Percentiles rank a stretch among this genome's conserved stretches.
Conservation (phyloP, 2,113 vertebrate species). For the Atlantisia rogersi region DNA sequence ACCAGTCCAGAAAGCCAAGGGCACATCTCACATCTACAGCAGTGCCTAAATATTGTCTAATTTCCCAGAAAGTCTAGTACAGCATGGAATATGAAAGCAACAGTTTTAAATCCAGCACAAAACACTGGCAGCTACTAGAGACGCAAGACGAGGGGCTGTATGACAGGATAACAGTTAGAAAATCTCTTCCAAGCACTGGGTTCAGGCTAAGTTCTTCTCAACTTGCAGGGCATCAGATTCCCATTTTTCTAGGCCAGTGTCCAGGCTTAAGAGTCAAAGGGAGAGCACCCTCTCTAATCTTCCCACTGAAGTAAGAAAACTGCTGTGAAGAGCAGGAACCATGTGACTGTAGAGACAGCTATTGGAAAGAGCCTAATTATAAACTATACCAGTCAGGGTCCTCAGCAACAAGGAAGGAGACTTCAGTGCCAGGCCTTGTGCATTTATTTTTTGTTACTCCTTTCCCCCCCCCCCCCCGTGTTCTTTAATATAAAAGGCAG, state of each 20-base stretch:
- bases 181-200: not conserved
- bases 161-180: not conserved
- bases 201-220: not conserved
- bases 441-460: not conserved
- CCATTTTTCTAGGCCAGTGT: not conserved
- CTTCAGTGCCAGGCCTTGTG: not conserved
- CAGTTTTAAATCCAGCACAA: not conserved
- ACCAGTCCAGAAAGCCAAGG: not conserved
- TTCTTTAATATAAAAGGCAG: not conserved
- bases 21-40: not conserved
- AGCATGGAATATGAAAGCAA: not conserved
- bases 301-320: not conserved
- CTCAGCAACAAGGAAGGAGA: not conserved
- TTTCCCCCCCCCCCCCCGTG: not conserved
- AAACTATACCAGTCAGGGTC: not conserved
- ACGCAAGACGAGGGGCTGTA: not conserved
- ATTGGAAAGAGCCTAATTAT: not conserved
- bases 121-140: not conserved
- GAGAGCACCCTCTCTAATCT: not conserved
- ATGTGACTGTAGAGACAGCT: not conserved
- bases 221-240: not conserved
- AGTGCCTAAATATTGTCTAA: not conserved
- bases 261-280: not conserved
- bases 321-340: not conserved
- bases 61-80: not conserved